Evolutionary conservation across 2,888 invertebrate species (phyloP), one percentile per base, ranked within the genome.

Genomic region (Deilephila elpenor): DNA sequence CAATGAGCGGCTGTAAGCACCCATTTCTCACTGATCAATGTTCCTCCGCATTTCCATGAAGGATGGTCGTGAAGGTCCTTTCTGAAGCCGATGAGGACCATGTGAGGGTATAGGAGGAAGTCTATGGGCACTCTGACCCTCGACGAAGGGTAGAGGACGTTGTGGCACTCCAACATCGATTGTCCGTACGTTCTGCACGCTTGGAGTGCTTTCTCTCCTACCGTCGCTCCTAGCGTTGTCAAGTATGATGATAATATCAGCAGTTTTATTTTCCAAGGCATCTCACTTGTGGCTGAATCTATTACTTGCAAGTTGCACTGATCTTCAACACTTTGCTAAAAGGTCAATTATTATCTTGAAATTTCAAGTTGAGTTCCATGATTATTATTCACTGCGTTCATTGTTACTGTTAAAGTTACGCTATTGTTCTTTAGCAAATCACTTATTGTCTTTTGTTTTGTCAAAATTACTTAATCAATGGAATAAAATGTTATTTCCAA

Each of bases 101-200:
- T 96, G 77, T 96, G 96, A 5, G 96, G 96, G 82, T 96, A 96
- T 77, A 96, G 91, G 0, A 95, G 83, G 1, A 91, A 80, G 75
- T 95, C 95, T 1, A 95, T 88, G 0, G 95, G 95, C 0, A 95
- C 91, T 78, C 95, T 82, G 0, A 89, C 83, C 83, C 86, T 89
- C 20, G 84, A 70, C 2, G 75, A 78, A 5, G 93, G 92, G 19
- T 88, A 79, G 0, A 93, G 76, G 20, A 94, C 82, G 62, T 95
- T 94, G n/a, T 89, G 89, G 59, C 95, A 95, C 77, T 95, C 95
- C 7, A 93, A 77, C 94, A 94, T 94, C 0, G 80, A 77, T 61
- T 88, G 83, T 0, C 91, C 95, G 74, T 91, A 91, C 1, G 77
- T 80, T 77, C 83, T 91, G 80, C 95, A 95, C 1, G 92, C 93